Conservation (phyloP, 1,140 invertebrate species). For the Meloidogyne hapla region DNA sequence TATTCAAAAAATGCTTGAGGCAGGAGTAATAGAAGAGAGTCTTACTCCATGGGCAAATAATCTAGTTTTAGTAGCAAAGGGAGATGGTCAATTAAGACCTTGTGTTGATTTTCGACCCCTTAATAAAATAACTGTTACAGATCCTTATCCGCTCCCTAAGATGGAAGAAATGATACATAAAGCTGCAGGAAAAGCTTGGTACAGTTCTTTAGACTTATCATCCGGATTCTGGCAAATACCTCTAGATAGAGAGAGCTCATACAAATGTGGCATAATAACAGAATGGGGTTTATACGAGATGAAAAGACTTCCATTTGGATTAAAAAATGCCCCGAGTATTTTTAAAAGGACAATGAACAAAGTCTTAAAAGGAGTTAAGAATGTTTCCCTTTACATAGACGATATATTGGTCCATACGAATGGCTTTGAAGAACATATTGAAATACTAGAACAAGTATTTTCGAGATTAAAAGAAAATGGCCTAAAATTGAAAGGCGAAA, state of each 20-base stretch:
- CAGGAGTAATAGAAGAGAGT: too few species aligned
- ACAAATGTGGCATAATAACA: slow-evolving; percentile 19
- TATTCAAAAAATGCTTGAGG: not conserved
- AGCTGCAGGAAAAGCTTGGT: slow-evolving; percentile 3
- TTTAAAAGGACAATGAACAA: slow-evolving; percentile 7
- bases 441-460: not conserved
- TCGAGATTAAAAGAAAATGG: not conserved
- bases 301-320: not conserved
- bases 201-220: not conserved
- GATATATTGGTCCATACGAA: not conserved
- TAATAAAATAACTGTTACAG: slow-evolving; percentile 9
- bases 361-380: not conserved
- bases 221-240: slow-evolving; percentile 19
- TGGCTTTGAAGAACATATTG: not conserved
- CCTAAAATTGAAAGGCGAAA: not conserved
- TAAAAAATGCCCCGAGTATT: slow-evolving; percentile 2
- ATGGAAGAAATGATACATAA: slow-evolving; percentile 4
- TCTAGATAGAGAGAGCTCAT: not conserved
- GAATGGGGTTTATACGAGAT: slow-evolving; percentile 4
- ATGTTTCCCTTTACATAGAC: not conserved
- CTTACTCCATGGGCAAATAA: slow-evolving; percentile 6
- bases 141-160: slow-evolving; percentile 1
- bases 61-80: not conserved
- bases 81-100: not conserved
- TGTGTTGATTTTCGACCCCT: slow-evolving; percentile 10